Conservation (phyloP, 2,797 vertebrate species). For the Delichon dasypus region DNA sequence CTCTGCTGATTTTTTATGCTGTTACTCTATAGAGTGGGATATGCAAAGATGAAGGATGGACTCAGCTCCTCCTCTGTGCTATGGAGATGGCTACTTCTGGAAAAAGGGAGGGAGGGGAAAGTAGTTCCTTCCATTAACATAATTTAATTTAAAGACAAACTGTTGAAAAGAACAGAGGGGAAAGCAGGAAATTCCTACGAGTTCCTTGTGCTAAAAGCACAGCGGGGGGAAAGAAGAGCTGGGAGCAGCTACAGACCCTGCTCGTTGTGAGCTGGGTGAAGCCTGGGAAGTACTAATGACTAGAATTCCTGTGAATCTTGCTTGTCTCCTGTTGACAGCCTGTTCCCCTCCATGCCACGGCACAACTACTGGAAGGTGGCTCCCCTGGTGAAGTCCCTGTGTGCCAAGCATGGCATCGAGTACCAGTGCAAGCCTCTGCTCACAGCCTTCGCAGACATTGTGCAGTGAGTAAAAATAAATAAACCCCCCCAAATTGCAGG, state of each 20-base stretch:
- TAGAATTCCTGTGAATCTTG: not conserved
- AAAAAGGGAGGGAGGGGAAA: not conserved
- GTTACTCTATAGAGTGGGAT: not conserved
- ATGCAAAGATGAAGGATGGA: not conserved
- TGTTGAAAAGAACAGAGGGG: not conserved
- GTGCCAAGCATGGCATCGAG: slow-evolving; percentile 69
- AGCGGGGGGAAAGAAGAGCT: not conserved
- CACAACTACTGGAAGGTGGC: slow-evolving; percentile 80
- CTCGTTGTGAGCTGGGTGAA: not conserved
- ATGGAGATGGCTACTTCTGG: not conserved
- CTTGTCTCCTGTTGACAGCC: slow-evolving; percentile 46
- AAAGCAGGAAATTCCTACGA: not conserved
- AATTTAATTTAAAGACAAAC: not conserved
- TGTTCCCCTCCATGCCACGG: slow-evolving; percentile 78
- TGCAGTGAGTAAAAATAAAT: slow-evolving; percentile 68
- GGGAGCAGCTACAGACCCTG: not conserved
- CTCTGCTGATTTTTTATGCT: not conserved
- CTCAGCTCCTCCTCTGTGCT: not conserved
- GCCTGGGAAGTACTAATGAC: not conserved
- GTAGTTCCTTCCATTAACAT: not conserved
- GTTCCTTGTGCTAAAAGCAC: not conserved
- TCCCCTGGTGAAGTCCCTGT: slow-evolving; percentile 78
- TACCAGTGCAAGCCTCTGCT: slow-evolving; percentile 77
- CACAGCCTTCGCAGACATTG: slow-evolving; percentile 75
- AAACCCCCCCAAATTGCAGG: not conserved